phyloP scores from a whole-genome alignment of 2,797 vertebrate genomes.

The Staurois parvus region DNA sequence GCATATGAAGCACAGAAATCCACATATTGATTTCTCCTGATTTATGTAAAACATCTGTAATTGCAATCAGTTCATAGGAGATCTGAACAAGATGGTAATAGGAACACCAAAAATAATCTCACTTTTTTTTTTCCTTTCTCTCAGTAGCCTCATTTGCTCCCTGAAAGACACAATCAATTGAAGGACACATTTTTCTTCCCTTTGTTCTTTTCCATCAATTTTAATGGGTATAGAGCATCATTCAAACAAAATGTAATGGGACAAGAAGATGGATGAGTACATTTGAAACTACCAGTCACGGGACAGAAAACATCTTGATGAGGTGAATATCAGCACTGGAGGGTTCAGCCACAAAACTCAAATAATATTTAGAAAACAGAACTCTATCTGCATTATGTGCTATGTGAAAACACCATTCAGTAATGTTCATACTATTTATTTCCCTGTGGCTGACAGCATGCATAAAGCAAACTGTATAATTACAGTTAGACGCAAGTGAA shows the following conservation, averaged over 20 bases:
- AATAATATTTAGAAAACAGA: slow-evolving; percentile 74
- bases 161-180: slow-evolving; percentile 78
- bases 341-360: slow-evolving; percentile 70
- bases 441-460: slow-evolving; percentile 32
- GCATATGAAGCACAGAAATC: not conserved
- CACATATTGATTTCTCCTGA: not conserved
- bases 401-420: slow-evolving; percentile 72
- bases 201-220: slow-evolving; percentile 88
- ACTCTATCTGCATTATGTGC: slow-evolving; percentile 66
- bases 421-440: slow-evolving; percentile 49
- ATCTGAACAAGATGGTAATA: slow-evolving; percentile 57
- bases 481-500: slow-evolving; percentile 20
- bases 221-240: slow-evolving; percentile 90
- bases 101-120: slow-evolving; percentile 57
- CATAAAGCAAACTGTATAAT: slow-evolving; percentile 31
- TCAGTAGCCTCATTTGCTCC: slow-evolving; percentile 73
- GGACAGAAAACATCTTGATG: slow-evolving; percentile 81
- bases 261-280: slow-evolving; percentile 92
- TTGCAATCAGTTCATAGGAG: slow-evolving; percentile 49
- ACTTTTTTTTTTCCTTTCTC: slow-evolving; percentile 65
- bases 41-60: slow-evolving; percentile 7
- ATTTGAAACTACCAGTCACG: slow-evolving; percentile 83
- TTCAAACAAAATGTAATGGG: slow-evolving; percentile 88
- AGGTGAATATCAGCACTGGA: slow-evolving; percentile 71
- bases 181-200: slow-evolving; percentile 78